Percentiles rank a stretch among this genome's conserved stretches.
These are phyloP conservation scores for Ochropleura leucogaster DNA, from an alignment of 2,888 invertebrate species.

Conservation along the genomic window DNA sequence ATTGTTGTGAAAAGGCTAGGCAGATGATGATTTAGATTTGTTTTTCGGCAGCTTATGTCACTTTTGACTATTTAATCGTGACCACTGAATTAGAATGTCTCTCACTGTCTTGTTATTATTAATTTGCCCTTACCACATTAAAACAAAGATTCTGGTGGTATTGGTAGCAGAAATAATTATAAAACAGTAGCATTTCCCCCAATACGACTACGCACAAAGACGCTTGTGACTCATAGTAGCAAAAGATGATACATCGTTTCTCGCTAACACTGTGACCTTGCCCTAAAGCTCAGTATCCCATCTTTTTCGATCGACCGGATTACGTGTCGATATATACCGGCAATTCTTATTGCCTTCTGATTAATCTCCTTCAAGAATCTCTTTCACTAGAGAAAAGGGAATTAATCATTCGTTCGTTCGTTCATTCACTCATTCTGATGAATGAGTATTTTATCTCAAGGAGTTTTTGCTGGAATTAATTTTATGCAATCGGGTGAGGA, in stretches of 20 bases:
- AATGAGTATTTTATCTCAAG: constrained; percentile 48
- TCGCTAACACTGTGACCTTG: background rate
- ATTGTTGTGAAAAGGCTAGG: no score
- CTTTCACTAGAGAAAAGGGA: constrained; percentile 38
- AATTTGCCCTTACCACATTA: no score
- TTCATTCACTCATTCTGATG: constrained; percentile 44
- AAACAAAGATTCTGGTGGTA: no score
- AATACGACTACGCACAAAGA: background rate
- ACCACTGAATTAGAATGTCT: no score
- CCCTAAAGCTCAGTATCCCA: constrained; percentile 44
- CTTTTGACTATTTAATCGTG: no score
- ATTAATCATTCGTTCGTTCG: constrained; percentile 54
- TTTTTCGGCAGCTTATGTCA: no score
- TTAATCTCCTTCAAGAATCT: constrained; percentile 59
- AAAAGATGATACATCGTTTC: background rate
- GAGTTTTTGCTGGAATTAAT: constrained; percentile 35
- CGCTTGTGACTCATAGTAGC: background rate
- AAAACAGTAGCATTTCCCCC: no score
- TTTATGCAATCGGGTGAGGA: constrained; percentile 29
- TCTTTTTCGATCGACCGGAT: constrained; percentile 57
- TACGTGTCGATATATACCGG: constrained; percentile 53
- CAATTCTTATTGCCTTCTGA: constrained; percentile 62
- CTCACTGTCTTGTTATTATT: no score
- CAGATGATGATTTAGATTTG: no score
- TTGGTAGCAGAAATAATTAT: no score